Base-by-base conservation (phyloP, 2,797 vertebrate genomes). In the Geotrypetes seraphini region DNA sequence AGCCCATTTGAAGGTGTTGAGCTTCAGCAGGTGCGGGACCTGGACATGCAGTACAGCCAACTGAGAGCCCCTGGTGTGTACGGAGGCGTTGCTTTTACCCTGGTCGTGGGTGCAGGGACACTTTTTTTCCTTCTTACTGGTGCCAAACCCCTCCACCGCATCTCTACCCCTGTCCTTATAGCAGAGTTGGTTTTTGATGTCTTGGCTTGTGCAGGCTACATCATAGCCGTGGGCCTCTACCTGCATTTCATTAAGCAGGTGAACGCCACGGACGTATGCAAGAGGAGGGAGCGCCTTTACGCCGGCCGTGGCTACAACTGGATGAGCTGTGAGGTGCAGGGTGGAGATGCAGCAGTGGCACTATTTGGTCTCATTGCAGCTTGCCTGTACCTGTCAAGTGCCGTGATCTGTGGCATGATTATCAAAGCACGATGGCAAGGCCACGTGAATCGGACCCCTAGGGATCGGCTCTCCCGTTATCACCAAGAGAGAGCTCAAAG, bases 301-400 rank as follows among this genome's bases (percentile, higher is more conserved):
- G 72, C 76, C 0, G 66, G 87, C 5, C 83, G 58, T 1, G 93
- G 96, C 19, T 91, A 92, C 43, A 96, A 88, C 27, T 96, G 90
- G 78, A 93, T 96, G 92, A 90, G 67, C 78, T 99, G 95, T 2
- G 53, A 64, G 1, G 81, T 97, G 15, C 61, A 84, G 11, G 95
- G 95, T 0, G 91, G 74, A 0, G 95, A 99, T 0, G 94, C 88
- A 0, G 83, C 90, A 0, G 88, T 97, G 2, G 84, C 84, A 4
- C 69, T 97, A 25, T 99, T 97, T 0, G 90, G 86, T 1, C 71
- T 90, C 1, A 63, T 86, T 18, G 89, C 90, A 0, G 78, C 85
- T 30, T 78, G 90, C 22, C 44, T 92, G 43, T 99, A 95, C 23
- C 22, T 55, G 0, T 60, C 33, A 3, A 94, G 92, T 5, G 36